phyloP scores from a whole-genome alignment of 2,797 vertebrate species.

The Karalla daura region DNA sequence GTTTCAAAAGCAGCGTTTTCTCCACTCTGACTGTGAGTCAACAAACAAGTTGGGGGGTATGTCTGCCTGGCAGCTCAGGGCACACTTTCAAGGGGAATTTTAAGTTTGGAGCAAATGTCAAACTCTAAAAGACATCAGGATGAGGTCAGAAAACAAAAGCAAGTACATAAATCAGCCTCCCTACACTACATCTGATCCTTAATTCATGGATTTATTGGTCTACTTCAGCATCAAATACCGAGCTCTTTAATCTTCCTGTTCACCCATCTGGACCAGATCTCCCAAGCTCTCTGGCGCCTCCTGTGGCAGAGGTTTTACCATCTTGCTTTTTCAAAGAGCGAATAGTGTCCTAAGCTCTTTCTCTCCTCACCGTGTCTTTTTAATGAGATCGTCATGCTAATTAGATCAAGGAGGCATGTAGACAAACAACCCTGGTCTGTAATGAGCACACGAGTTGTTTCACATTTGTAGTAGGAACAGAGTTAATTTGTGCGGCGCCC shows the following conservation, averaged over 20 bases:
- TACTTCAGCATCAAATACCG: background rate
- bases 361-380: slow-evolving; percentile 9
- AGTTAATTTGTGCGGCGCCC: slow-evolving; percentile 45
- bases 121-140: slow-evolving; percentile 8
- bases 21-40: slow-evolving; percentile 17
- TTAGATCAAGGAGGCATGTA: slow-evolving; percentile 47
- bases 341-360: slow-evolving; percentile 5
- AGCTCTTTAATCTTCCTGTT: background rate
- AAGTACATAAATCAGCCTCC: too few species aligned
- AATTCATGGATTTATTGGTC: background rate
- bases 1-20: slow-evolving; percentile 14
- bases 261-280: background rate
- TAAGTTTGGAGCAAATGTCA: slow-evolving; percentile 20
- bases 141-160: background rate
- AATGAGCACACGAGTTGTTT: slow-evolving; percentile 52
- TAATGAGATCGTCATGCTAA: slow-evolving; percentile 64
- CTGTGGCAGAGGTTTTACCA: background rate
- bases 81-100: slow-evolving; percentile 12
- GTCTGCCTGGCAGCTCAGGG: background rate
- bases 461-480: slow-evolving; percentile 56
- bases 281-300: background rate
- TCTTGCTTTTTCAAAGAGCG: background rate
- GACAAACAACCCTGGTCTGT: slow-evolving; percentile 52
- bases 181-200: background rate
- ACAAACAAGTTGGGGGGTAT: background rate